Base-by-base conservation (phyloP, 2,888 invertebrate genomes). In the Amitus sp. region DNA sequence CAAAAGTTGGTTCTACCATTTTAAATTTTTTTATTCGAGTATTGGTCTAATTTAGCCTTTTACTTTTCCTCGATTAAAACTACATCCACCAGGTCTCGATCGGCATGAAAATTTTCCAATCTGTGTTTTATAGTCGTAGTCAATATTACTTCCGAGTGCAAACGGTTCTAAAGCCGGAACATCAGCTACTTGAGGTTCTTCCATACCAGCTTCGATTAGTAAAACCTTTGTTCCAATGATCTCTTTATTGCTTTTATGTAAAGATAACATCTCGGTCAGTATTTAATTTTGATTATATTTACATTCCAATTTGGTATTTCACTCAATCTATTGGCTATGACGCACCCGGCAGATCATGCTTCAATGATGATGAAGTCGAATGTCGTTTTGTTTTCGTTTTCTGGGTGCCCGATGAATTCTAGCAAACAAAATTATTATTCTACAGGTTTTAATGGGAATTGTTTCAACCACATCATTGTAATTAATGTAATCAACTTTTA, bases 111-210 rank as follows among this genome's bases (percentile, higher is more conserved):
- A 74, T 60, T 87, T 84, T 57, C 88, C 87, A 0, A 89, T 88
- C 72, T 89, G 88, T 0, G 91, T 90, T 47, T 86, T 82, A 77
- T 89, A 91, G 68, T 84, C 84, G 91, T 91, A 92, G 75, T 92
- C 91, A 23, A 91, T 86, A 71, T 84, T 75, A 34, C 75, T 78
- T 1, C 60, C 71, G 19, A 68, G 62, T 15, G 77, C 48, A 67
- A 80, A 82, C 6, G 89, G 86, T 0, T 90, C 87, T 10, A 90
- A 85, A 0, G 87, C 84, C 4, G 90, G 90, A 0, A 90, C 87
- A 37, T 87, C 88, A 0, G 89, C 87, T 0, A 88, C 85, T 30
- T 87, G 85, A 0, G 89, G 89, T 74, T 90, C 89, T 73, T 90
- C 89, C 2, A 84, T 84, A 0, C 89, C 90, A 0, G 89, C 89